These are phyloP conservation scores for Disparrhopalites patrizii DNA, from an alignment of 2,888 invertebrate genomes.

Conservation along the genomic window DNA sequence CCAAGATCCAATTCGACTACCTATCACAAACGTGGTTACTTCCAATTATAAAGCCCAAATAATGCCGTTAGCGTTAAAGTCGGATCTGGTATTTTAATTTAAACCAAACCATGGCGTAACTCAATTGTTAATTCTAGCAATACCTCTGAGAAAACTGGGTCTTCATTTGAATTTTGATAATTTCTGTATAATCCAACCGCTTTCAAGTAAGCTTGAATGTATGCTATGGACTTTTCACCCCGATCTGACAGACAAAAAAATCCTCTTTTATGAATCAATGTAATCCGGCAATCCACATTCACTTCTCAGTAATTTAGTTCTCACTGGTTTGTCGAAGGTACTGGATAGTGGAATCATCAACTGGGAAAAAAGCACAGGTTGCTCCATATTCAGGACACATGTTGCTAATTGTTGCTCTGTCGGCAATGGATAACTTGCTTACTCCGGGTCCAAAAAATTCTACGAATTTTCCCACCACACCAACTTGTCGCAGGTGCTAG, in stretches of 20 bases:
- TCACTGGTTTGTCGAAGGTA: slow-evolving; percentile 82
- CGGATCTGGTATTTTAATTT: too few relatives aligned
- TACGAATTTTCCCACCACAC: slow-evolving; percentile 97
- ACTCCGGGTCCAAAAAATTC: slow-evolving; percentile 98
- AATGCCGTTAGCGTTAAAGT: too few relatives aligned
- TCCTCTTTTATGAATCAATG: neutral
- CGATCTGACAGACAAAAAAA: slow-evolving; percentile 62
- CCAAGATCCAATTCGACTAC: slow-evolving; percentile 77
- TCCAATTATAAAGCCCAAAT: too few relatives aligned
- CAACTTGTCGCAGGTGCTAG: slow-evolving; percentile 81
- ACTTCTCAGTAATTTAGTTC: too few relatives aligned
- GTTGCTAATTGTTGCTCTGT: slow-evolving; percentile 95
- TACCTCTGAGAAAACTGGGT: slow-evolving; percentile 74
- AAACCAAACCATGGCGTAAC: too few relatives aligned
- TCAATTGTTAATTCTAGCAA: too few relatives aligned
- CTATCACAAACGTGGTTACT: slow-evolving; percentile 54
- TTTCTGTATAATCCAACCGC: slow-evolving; percentile 79
- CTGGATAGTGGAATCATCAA: slow-evolving; percentile 72
- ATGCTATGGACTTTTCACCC: slow-evolving; percentile 66
- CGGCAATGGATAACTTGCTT: slow-evolving; percentile 83
- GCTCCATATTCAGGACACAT: slow-evolving; percentile 99
- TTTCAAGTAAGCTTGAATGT: slow-evolving; percentile 76
- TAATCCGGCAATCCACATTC: too few relatives aligned
- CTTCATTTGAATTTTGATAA: slow-evolving; percentile 68
- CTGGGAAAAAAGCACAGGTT: slow-evolving; percentile 91